Evolutionary conservation across 2,113 vertebrate species (phyloP).

Genomic region (Cnemophilus loriae): DNA sequence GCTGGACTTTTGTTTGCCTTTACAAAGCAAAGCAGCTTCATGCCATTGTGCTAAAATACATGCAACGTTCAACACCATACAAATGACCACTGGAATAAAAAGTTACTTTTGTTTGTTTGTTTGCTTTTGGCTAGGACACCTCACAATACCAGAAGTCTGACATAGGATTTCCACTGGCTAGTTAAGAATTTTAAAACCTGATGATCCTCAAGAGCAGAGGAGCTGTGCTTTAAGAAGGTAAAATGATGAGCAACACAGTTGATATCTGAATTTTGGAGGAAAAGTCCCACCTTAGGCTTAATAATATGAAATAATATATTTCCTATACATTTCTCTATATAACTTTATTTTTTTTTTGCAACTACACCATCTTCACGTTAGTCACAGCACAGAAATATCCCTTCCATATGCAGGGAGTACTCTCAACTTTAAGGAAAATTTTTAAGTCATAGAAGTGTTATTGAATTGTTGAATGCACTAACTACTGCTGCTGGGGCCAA

Average conservation of each 20-base stretch:
- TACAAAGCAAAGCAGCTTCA: conserved; percentile 29
- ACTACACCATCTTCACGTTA: background rate
- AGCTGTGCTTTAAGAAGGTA: background rate
- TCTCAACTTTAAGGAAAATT: background rate
- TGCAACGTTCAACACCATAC: background rate
- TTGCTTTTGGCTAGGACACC: background rate
- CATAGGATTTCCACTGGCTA: background rate
- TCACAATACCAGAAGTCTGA: background rate
- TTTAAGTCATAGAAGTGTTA: background rate
- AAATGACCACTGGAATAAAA: background rate
- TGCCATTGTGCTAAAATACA: background rate
- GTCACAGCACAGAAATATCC: conserved; percentile 12
- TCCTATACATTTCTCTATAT: conserved; percentile 32
- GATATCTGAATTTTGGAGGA: background rate
- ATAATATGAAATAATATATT: conserved; percentile 48
- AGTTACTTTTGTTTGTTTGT: background rate
- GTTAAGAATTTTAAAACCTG: background rate
- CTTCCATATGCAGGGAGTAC: background rate
- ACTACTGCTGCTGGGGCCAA: background rate
- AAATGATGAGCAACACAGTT: background rate
- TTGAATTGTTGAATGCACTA: background rate
- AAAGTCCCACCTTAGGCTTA: conserved; percentile 3
- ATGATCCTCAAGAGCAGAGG: background rate
- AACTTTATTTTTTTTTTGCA: background rate
- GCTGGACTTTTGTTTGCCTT: background rate